Conservation (phyloP, 2,888 invertebrate genomes). For the Lycophotia porphyrea region DNA sequence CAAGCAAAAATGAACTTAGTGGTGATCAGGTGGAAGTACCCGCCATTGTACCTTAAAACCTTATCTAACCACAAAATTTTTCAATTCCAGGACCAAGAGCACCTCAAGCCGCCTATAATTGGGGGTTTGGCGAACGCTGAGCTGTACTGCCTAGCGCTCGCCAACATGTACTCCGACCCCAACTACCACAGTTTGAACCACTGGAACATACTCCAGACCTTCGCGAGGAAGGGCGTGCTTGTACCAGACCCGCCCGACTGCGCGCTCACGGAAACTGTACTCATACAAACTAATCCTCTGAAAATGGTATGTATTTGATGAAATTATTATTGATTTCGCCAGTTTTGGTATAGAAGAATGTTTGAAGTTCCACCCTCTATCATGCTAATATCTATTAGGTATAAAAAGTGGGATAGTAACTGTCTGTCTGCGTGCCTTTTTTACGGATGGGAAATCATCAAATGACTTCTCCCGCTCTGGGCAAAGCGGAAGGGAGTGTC, state of each 20-base stretch:
- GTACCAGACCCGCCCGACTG: constrained; percentile 95
- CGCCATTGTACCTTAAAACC: too few species aligned
- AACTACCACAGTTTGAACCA: constrained; percentile 99
- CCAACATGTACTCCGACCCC: constrained; percentile 98
- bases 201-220: constrained; percentile 97
- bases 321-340: background rate
- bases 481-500: too few species aligned
- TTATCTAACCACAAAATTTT: background rate
- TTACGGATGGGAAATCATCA: too few species aligned
- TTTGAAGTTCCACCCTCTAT: background rate
- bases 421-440: background rate
- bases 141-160: constrained; percentile 97
- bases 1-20: too few species aligned
- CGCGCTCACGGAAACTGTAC: constrained; percentile 98
- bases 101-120: constrained; percentile 97
- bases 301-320: constrained; percentile 92
- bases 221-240: constrained; percentile 97
- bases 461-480: too few species aligned
- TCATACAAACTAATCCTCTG: constrained; percentile 98
- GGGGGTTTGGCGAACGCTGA: constrained; percentile 98
- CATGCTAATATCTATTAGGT: background rate
- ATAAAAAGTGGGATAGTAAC: background rate
- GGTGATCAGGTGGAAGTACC: too few species aligned
- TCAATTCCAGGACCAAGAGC: constrained; percentile 95
- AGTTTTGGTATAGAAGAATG: background rate